Base-by-base conservation (phyloP, 2,797 vertebrate genomes). In the Coccyzus lansbergi region DNA sequence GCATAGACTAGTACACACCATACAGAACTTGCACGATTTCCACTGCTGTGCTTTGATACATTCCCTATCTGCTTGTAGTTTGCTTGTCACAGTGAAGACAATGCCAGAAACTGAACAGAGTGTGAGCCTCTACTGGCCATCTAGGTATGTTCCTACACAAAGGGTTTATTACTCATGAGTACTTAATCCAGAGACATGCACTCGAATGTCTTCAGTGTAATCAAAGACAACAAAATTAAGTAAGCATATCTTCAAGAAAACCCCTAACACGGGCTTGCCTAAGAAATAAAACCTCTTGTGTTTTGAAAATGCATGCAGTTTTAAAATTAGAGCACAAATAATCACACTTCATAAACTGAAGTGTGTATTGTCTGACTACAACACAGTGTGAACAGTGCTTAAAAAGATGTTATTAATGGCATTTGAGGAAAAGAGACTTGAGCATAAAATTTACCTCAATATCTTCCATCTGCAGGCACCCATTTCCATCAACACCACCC, bases 1-100 rank as follows among this genome's bases (percentile, higher is more conserved):
- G 1, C 1, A 2, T 3, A 42, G 20, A 63, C 19, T 55, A 67
- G 16, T 2, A 8, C 9, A 38, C 0, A 0, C 31, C 9, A 25
- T 46, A 74, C 40, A 75, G 18, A 72, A 44, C 8, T 16, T 68
- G 25, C 10, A 68, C 0, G 1, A 24, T 53, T 83, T 82, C 24
- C 59, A 72, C 24, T 19, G 26, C 21, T 46, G n/a, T 21, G 4
- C n/a, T 49, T 71, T 31, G 24, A 60, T 53, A 49, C 15, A 20
- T 68, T 36, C 36, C 25, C 25, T 38, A 15, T 8, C 65, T 64
- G 33, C 20, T 42, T 64, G 4, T 12, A 46, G 22, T 33, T 64
- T 46, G 25, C 33, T 44, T 52, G 21, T 53, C 63, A 56, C 33
- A 72, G 36, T 1, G 5, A 15, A 86, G n/a, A 63, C 52, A 48